Evolutionary conservation across 1,140 invertebrate species (phyloP).

Genomic region (Drosophila varians): DNA sequence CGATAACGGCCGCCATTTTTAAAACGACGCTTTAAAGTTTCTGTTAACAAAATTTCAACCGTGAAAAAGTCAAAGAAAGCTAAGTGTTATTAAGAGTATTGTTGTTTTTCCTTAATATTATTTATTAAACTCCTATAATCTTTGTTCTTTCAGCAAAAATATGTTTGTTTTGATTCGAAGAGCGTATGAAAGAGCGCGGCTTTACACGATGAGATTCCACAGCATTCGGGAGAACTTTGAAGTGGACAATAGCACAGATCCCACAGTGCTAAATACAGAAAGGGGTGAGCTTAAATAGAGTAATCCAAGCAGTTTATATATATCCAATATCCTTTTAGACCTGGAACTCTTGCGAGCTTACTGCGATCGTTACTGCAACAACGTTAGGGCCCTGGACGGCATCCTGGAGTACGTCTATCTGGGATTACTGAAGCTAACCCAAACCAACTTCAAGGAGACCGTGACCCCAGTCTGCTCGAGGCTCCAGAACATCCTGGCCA

Average conservation of each 20-base stretch:
- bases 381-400: slow-evolving; percentile 86
- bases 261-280: slow-evolving; percentile 84
- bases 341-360: slow-evolving; percentile 85
- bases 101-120: neutral
- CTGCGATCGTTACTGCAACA: slow-evolving; percentile 86
- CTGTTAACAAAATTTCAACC: neutral
- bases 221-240: slow-evolving; percentile 88
- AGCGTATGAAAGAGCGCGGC: slow-evolving; percentile 86
- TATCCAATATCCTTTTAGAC: slow-evolving; percentile 63
- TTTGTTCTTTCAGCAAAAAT: slow-evolving; percentile 40
- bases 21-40: too few species aligned
- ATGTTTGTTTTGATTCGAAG: slow-evolving; percentile 49
- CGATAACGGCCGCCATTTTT: neutral
- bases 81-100: neutral
- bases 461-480: slow-evolving; percentile 88
- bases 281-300: slow-evolving; percentile 48
- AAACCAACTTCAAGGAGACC: slow-evolving; percentile 88
- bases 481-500: slow-evolving; percentile 87
- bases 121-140: neutral
- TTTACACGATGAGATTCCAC: slow-evolving; percentile 88
- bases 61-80: neutral
- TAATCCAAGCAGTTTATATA: neutral
- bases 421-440: slow-evolving; percentile 89
- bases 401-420: slow-evolving; percentile 86
- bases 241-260: slow-evolving; percentile 88